Evolutionary conservation across 2,113 vertebrate genomes (phyloP).

Genomic region (Glaucomys volans): DNA sequence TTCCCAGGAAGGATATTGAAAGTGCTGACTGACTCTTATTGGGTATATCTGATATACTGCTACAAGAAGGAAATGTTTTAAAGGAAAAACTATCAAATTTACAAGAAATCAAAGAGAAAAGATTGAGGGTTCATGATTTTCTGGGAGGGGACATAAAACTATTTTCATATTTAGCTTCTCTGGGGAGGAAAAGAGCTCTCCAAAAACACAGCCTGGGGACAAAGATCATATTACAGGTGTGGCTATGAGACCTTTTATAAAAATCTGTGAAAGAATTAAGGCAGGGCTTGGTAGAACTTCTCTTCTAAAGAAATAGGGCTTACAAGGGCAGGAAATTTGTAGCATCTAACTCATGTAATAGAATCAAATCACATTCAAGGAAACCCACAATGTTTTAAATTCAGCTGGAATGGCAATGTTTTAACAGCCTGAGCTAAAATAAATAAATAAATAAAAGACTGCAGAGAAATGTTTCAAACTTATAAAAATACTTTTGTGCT

Average conservation of each 20-base stretch:
- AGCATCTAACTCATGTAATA: not conserved
- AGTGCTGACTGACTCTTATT: not conserved
- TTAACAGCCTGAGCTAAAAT: not conserved
- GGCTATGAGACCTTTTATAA: not conserved
- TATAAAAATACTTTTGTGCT: not conserved
- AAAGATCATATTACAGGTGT: slow-evolving; percentile 37
- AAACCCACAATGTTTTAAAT: slow-evolving; percentile 35
- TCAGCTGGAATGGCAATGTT: not conserved
- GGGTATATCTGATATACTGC: not conserved
- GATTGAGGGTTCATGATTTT: not conserved
- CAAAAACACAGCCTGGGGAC: not conserved
- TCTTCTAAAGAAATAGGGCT: not conserved
- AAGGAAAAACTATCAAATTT: slow-evolving; percentile 26
- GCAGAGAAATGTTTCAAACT: slow-evolving; percentile 3
- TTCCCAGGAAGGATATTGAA: not conserved
- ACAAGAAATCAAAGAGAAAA: slow-evolving; percentile 27
- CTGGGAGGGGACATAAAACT: not conserved
- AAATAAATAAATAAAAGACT: not conserved
- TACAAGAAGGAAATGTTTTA: not conserved
- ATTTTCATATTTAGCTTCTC: not conserved
- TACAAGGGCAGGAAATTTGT: not conserved
- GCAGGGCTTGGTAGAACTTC: not conserved
- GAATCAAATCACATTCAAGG: not conserved
- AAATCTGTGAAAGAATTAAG: not conserved
- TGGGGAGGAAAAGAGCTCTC: not conserved